Evolutionary conservation across 2,888 invertebrate species (phyloP).

Genomic region (Acanthococcus lagerstroemiae): DNA sequence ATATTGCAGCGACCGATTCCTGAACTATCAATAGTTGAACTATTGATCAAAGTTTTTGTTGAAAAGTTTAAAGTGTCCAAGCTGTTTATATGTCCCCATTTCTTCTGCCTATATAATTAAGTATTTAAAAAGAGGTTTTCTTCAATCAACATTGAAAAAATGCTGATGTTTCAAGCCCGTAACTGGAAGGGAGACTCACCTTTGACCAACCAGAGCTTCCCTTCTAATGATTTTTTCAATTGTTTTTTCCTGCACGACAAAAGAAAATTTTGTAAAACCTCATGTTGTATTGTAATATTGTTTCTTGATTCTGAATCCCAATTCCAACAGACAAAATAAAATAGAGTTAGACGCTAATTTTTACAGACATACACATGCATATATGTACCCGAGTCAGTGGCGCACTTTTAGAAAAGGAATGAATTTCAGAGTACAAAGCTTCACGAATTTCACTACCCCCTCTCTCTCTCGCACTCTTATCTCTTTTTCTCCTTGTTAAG

Average conservation of each 20-base stretch:
- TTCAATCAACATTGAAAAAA: too few species aligned
- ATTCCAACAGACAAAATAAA: background rate
- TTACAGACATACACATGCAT: background rate
- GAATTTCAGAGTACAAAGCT: background rate
- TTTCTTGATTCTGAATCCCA: background rate
- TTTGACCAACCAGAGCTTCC: background rate
- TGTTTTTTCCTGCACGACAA: background rate
- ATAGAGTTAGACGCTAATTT: background rate
- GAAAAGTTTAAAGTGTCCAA: too few species aligned
- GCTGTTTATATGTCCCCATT: too few species aligned
- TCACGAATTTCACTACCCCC: background rate
- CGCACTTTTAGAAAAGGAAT: background rate
- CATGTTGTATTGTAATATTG: background rate
- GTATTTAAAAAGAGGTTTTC: too few species aligned
- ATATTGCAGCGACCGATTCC: too few species aligned
- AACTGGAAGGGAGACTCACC: background rate
- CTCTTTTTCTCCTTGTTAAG: background rate
- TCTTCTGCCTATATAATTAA: too few species aligned
- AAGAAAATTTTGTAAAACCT: background rate
- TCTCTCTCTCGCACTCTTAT: too few species aligned
- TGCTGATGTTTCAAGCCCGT: too few species aligned
- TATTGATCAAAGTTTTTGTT: too few species aligned
- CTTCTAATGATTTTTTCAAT: background rate
- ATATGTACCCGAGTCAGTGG: background rate
- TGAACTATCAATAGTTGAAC: too few species aligned